Base-by-base conservation (phyloP, 2,113 vertebrate species). In the Serilophus lunatus region DNA sequence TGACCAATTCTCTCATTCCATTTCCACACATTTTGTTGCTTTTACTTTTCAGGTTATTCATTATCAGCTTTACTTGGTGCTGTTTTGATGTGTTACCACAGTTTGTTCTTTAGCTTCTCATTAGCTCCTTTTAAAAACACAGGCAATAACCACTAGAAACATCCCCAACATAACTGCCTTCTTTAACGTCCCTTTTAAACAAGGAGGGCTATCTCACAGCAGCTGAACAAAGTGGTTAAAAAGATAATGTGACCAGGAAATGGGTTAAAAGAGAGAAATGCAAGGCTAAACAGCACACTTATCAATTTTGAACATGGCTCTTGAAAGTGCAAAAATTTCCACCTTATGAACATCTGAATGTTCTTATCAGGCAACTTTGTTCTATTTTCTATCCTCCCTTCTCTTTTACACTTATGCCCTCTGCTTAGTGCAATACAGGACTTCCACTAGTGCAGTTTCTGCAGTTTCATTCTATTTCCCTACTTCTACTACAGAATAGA, bases 1-100 rank as follows among this genome's bases (percentile, higher is more conserved):
- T 2, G 0, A 61, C 40, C 18, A 18, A 0, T 42, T 78, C 60
- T 79, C 20, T 22, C 47, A 23, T 69, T 72, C 24, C 3, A 13
- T 68, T 91, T 68, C 40, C 36, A 25, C 11, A 68, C 0, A 4
- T 76, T 44, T 92, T 64, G 7, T 60, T 71, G 8, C 18, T 78
- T 91, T 92, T 80, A 33, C 14, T 91, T 75, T 20, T 54, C 22
- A 63, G 6, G 18, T 66, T 51, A 47, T 40, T 59, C 9, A n/a
- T 56, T 38, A 70, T 18, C 38, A 61, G 26, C 28, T 86, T 78
- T 74, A 49, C 22, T 36, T 72, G 23, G 25, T 74, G 12, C 4
- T 90, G 12, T 91, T 96, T 28, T 69, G 28, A 36, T 59, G 13
- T 47, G 10, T 74, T 87, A 56, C 3, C 31, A 29, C 29, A 72